A percentile compares a stretch with the other conserved stretches of the same genome.
phyloP scores from a whole-genome alignment of 2,888 invertebrate genomes.

The Machimus rusticus region DNA sequence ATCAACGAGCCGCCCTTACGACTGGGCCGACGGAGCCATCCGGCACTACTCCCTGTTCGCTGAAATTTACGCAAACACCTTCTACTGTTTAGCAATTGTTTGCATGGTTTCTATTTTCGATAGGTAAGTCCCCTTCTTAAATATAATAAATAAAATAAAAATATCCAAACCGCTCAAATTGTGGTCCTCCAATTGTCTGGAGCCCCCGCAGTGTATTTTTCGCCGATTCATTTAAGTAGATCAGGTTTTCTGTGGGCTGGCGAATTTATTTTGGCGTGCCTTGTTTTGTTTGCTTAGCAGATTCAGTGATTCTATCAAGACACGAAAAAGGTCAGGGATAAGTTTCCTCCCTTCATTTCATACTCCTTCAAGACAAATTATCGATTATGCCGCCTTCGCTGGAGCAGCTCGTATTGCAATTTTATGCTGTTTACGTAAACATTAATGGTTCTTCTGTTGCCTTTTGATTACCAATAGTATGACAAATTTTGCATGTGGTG shows the following conservation, averaged over 20 bases:
- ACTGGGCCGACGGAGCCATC: constrained; percentile 59
- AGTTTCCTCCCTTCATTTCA: background rate
- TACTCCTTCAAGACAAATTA: background rate
- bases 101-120: constrained; percentile 68
- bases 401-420: background rate
- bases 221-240: background rate
- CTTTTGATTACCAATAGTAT: background rate
- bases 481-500: background rate
- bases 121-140: constrained; percentile 61
- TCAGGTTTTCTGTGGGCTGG: background rate
- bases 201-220: background rate
- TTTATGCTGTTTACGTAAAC: background rate
- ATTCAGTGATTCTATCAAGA: background rate
- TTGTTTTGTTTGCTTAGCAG: background rate
- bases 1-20: constrained; percentile 60
- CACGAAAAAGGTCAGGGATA: background rate
- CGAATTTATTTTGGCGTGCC: background rate
- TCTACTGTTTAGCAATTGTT: constrained; percentile 66
- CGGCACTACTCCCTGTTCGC: constrained; percentile 62
- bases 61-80: constrained; percentile 62
- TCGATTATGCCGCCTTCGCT: background rate
- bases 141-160: background rate
- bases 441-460: background rate
- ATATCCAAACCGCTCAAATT: background rate
- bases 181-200: background rate